Evolutionary conservation across 2,113 vertebrate species (phyloP).

Genomic region (Pelecanoides urinatrix): DNA sequence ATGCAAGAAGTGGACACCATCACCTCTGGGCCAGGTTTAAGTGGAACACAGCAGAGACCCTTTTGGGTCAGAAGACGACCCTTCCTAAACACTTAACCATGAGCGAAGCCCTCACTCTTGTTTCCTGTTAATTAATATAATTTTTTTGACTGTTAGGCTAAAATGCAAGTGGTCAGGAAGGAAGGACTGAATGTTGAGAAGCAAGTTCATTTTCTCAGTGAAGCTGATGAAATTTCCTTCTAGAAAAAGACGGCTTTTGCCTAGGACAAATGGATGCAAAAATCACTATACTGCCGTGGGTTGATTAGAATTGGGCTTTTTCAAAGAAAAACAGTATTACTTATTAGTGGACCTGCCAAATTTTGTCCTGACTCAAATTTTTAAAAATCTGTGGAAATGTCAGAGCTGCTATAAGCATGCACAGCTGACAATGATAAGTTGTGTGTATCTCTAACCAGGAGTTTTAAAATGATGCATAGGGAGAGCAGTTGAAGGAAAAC

Average conservation of each 20-base stretch:
- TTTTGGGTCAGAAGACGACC: background rate
- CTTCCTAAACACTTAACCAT: background rate
- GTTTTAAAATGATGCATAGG: constrained; percentile 14
- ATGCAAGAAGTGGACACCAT: background rate
- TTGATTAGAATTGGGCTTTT: constrained; percentile 35
- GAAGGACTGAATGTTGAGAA: background rate
- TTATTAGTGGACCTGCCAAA: constrained; percentile 38
- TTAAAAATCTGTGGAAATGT: constrained; percentile 27
- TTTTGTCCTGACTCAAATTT: constrained; percentile 19
- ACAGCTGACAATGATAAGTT: constrained; percentile 16
- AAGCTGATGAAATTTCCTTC: background rate
- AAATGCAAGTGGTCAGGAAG: background rate
- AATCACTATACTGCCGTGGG: background rate
- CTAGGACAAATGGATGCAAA: constrained; percentile 2
- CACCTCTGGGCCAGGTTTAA: background rate
- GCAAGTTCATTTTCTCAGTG: background rate
- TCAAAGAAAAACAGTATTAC: constrained; percentile 11
- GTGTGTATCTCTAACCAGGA: background rate
- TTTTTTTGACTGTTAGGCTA: background rate
- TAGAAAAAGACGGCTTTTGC: background rate
- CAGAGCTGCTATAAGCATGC: background rate
- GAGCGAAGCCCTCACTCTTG: fast-evolving
- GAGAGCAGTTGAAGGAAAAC: background rate
- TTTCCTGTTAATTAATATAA: background rate
- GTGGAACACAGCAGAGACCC: background rate